A percentile compares a stretch with the other conserved stretches of the same genome.
These are phyloP conservation scores for Muricea muricata DNA, from an alignment of 92 coral and sea anemone genomes.

Conservation along the genomic window DNA sequence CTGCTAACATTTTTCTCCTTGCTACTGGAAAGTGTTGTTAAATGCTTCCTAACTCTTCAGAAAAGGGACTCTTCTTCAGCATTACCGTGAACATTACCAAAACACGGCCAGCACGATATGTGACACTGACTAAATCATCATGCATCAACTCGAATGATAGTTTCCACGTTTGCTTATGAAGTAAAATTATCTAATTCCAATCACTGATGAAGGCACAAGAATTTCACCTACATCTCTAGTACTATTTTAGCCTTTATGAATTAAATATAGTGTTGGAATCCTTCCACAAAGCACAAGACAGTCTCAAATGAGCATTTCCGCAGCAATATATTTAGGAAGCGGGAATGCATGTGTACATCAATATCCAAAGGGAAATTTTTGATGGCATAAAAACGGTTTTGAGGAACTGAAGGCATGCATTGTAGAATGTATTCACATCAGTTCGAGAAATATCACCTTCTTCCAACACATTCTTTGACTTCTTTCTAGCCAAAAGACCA, in stretches of 20 bases:
- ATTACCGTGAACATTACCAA: slow-evolving; percentile 37
- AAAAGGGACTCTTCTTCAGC: slow-evolving; percentile 27
- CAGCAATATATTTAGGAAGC: neutral
- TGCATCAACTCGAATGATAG: slow-evolving; percentile 9
- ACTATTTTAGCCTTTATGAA: neutral
- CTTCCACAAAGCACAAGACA: neutral
- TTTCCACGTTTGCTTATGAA: neutral
- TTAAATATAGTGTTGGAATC: neutral
- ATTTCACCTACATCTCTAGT: slow-evolving; percentile 14
- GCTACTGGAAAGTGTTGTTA: slow-evolving; percentile 27
- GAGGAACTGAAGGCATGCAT: slow-evolving; percentile 10
- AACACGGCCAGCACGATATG: slow-evolving; percentile 6
- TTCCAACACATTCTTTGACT: neutral
- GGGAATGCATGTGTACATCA: neutral
- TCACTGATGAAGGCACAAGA: neutral
- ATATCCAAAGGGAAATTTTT: neutral
- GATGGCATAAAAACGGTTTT: neutral
- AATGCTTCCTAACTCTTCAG: slow-evolving; percentile 12
- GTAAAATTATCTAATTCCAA: slow-evolving; percentile 7
- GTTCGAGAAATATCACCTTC: neutral
- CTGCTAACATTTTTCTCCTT: slow-evolving; percentile 23
- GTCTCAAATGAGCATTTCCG: neutral
- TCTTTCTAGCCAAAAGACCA: neutral
- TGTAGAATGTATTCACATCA: slow-evolving; percentile 5
- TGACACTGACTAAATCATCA: neutral